These are phyloP conservation scores for Euplagia quadripunctaria DNA, from an alignment of 2,888 invertebrate species.

Conservation along the genomic window DNA sequence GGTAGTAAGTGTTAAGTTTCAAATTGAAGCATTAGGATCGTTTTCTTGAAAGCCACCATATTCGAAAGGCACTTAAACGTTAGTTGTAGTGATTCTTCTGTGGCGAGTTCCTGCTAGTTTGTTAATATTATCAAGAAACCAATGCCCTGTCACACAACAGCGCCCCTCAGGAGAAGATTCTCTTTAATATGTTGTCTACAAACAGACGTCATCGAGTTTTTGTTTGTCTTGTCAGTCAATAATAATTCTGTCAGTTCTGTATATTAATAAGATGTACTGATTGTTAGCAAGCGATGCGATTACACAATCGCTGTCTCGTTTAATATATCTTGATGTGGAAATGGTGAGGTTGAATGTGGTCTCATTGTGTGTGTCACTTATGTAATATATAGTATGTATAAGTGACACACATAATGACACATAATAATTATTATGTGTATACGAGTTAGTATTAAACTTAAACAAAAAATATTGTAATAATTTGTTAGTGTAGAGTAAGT, in stretches of 20 bases:
- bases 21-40: too few relatives aligned
- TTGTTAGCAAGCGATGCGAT: conserved; percentile 2
- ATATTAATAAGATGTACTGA: conserved; percentile 61
- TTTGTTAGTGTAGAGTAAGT: background rate
- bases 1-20: too few relatives aligned
- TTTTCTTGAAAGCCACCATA: too few relatives aligned
- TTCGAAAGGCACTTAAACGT: too few relatives aligned
- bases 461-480: background rate
- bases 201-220: conserved; percentile 53
- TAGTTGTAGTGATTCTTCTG: too few relatives aligned
- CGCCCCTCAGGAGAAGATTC: too few relatives aligned
- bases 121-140: too few relatives aligned
- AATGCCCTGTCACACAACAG: too few relatives aligned
- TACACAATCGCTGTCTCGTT: background rate
- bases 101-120: too few relatives aligned
- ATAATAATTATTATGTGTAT: background rate
- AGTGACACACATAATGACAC: too few relatives aligned
- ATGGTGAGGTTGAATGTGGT: background rate
- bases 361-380: background rate
- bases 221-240: conserved; percentile 51
- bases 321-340: background rate
- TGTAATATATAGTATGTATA: background rate
- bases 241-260: conserved; percentile 55
- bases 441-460: background rate
- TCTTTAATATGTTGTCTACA: conserved; percentile 21